Evolutionary conservation across 2,888 invertebrate species (phyloP), one percentile per base, ranked within the genome.

Genomic region (Aproaerema taeniolella): DNA sequence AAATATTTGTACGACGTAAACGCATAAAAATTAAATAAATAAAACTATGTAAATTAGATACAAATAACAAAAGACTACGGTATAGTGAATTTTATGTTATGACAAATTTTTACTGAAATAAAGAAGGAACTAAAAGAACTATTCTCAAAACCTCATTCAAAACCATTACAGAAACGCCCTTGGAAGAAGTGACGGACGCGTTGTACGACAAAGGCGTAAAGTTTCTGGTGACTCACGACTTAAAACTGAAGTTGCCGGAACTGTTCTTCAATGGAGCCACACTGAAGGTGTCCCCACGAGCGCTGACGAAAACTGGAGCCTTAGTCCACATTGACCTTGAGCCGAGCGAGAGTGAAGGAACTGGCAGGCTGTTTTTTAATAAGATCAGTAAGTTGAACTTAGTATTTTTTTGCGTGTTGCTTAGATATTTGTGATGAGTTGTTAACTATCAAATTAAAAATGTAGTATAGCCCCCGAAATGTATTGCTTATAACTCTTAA

Each of bases 181-280:
- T 94, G 39, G 92, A 93, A 77, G 93, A 93, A 76, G 89, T 95
- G 10, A 91, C 93, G 0, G 89, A 90, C 49, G 89, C 92, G 0
- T 68, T 95, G 0, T 91, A 92, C 56, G 90, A 89, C 31, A 92
- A 92, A 63, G 90, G 91, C 6, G 74, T 91, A 0, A 91, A 91
- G 55, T 95, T 95, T 59, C 76, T 95, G 14, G 91, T 92, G 70
- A 93, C 93, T 0, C 93, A 95, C 52, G 92, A 95, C 60, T 81
- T 95, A 65, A 91, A 92, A 54, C 50, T 95, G 26, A 83, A 89
- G 30, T 62, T 95, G 33, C 95, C 95, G 0, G 91, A 92, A 43
- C 82, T 89, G 39, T 81, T 94, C 58, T 94, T 94, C 61, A 90
- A 92, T 30, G 93, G 94, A 5, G 91, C 92, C 0, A 89, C 89